phyloP scores from a whole-genome alignment of 2,888 invertebrate species.

The Timema podura region DNA sequence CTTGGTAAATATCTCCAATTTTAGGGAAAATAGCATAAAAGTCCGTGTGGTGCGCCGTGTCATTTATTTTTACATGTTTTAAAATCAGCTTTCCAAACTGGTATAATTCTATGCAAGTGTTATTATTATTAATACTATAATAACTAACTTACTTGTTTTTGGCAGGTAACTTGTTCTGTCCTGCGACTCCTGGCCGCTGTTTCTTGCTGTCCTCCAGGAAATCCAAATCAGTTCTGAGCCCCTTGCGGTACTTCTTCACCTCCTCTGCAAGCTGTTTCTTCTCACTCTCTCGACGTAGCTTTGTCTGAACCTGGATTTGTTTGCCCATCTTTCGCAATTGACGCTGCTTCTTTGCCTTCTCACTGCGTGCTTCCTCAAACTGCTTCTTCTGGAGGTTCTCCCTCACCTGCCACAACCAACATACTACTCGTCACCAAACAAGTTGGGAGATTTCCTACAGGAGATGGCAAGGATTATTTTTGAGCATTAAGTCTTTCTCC shows the following conservation, averaged over 20 bases:
- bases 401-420: conserved; percentile 54
- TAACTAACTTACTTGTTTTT: conserved; percentile 17
- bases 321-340: conserved; percentile 92
- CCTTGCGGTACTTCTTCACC: conserved; percentile 89
- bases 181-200: conserved; percentile 29
- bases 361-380: conserved; percentile 77
- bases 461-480: no score
- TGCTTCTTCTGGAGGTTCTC: conserved; percentile 80
- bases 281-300: conserved; percentile 79
- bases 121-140: no score
- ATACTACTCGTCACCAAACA: background rate
- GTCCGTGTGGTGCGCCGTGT: no score
- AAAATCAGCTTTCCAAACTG: no score
- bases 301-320: conserved; percentile 78
- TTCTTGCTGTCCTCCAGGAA: conserved; percentile 66
- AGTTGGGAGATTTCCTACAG: background rate
- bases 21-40: no score
- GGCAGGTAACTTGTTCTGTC: conserved; percentile 10
- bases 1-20: no score
- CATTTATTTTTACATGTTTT: no score
- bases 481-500: no score
- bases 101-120: no score
- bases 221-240: conserved; percentile 71
- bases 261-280: conserved; percentile 90
- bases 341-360: conserved; percentile 84